phyloP scores from a whole-genome alignment of 2,888 invertebrate genomes.

The Aleiodes testaceus region DNA sequence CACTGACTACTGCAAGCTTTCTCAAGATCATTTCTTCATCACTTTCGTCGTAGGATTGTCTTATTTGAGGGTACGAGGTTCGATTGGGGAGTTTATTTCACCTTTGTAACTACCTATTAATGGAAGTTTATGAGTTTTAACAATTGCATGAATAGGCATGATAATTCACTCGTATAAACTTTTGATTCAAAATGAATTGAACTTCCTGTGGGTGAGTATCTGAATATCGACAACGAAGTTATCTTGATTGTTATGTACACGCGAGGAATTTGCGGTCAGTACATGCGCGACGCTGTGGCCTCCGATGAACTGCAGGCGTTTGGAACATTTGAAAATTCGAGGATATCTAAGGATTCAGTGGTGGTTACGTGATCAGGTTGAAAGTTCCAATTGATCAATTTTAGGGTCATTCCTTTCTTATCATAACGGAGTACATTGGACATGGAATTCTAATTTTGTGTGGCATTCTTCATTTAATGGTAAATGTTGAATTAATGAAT shows the following conservation, averaged over 20 bases:
- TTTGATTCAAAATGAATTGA: constrained; percentile 29
- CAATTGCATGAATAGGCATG: constrained; percentile 21
- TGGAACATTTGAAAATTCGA: constrained; percentile 49
- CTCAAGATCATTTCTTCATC: constrained; percentile 14
- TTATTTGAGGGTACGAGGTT: no score
- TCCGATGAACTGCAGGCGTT: constrained; percentile 46
- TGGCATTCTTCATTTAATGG: neutral
- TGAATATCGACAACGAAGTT: constrained; percentile 52
- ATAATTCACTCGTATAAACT: constrained; percentile 9
- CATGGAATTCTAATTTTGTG: neutral
- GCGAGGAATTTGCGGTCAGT: constrained; percentile 53
- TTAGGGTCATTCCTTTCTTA: no score
- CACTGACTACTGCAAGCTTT: constrained; percentile 24
- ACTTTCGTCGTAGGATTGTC: no score
- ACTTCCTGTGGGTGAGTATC: constrained; percentile 32
- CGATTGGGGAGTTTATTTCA: no score
- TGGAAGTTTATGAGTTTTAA: constrained; percentile 13
- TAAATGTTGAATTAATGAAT: constrained; percentile 4
- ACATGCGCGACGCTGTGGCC: constrained; percentile 47
- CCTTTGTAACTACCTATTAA: neutral
- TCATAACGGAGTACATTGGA: no score
- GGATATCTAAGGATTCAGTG: constrained; percentile 51
- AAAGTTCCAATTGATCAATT: no score
- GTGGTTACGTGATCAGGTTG: neutral
- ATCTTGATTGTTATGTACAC: constrained; percentile 49